phyloP scores from a whole-genome alignment of 2,888 invertebrate genomes.

The Diarsia rubi region DNA sequence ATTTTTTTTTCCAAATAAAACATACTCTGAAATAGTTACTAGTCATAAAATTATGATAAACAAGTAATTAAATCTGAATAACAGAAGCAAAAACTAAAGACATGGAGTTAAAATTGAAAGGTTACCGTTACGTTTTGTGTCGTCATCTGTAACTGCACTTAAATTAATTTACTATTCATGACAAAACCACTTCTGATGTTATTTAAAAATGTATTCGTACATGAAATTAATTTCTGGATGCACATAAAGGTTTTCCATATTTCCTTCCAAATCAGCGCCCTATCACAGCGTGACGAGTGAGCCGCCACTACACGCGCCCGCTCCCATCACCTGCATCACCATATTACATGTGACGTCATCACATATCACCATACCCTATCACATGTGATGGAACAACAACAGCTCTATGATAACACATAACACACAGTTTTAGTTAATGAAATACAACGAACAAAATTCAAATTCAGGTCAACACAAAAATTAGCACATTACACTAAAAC shows the following conservation, averaged over 20 bases:
- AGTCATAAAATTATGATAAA: constrained; percentile 5
- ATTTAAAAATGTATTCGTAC: neutral
- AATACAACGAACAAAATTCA: constrained; percentile 90
- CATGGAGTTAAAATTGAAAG: neutral
- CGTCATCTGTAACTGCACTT: neutral
- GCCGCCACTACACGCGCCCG: constrained; percentile 79
- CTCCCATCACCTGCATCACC: constrained; percentile 77
- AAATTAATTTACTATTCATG: neutral
- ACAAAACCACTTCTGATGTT: neutral
- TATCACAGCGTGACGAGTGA: constrained; percentile 67
- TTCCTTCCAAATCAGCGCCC: constrained; percentile 66
- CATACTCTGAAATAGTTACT: neutral
- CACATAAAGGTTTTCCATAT: constrained; percentile 66
- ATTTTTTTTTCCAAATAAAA: neutral
- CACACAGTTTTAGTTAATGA: constrained; percentile 90
- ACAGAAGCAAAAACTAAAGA: constrained; percentile 2
- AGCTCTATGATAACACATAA: constrained; percentile 90
- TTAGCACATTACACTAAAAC: constrained; percentile 90
- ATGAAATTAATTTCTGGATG: constrained; percentile 74
- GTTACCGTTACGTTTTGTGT: neutral
- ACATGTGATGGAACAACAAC: constrained; percentile 83
- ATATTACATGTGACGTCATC: constrained; percentile 67
- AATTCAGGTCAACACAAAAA: constrained; percentile 87
- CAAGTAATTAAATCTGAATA: neutral
- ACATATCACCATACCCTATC: constrained; percentile 74